Percentiles rank a stretch among this genome's conserved stretches.
Evolutionary conservation across 2,888 invertebrate genomes (phyloP).

Genomic region (Margaritifera margaritifera): DNA sequence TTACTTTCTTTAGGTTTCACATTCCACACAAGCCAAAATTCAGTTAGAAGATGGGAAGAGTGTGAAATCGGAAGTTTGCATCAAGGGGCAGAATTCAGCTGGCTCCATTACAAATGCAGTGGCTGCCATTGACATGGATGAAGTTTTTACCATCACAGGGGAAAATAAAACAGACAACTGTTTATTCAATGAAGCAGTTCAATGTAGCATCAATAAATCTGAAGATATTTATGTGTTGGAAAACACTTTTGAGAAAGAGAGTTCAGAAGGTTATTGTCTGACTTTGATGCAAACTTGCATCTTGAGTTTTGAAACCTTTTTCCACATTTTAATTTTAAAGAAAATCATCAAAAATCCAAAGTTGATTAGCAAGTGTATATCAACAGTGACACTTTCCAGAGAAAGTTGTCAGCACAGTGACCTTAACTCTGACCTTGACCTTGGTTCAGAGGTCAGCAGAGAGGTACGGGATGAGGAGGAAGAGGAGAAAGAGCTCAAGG

Average conservation of each 20-base stretch:
- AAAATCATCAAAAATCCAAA: conserved; percentile 45
- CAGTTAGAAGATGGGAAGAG: too few species aligned
- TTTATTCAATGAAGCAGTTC: too few species aligned
- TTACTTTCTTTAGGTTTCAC: too few species aligned
- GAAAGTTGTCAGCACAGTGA: conserved; percentile 23
- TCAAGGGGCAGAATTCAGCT: too few species aligned
- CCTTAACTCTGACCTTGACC: conserved; percentile 25
- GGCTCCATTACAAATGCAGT: too few species aligned
- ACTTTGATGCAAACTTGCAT: conserved; percentile 70
- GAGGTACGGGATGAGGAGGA: neutral
- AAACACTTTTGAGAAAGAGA: neutral
- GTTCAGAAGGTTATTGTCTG: conserved; percentile 10
- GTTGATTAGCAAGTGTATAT: conserved; percentile 35
- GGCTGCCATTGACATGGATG: too few species aligned
- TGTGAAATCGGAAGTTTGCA: too few species aligned
- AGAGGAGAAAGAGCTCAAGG: conserved; percentile 8
- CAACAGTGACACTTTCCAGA: conserved; percentile 19
- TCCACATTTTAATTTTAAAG: conserved; percentile 61
- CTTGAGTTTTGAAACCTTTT: conserved; percentile 69
- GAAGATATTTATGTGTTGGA: neutral
- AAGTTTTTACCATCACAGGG: too few species aligned
- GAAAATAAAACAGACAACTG: too few species aligned
- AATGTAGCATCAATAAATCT: too few species aligned
- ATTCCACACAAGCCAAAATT: too few species aligned
- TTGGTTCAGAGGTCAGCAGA: conserved; percentile 11